Conservation (phyloP, 2,797 vertebrate species). For the Argyrosomus regius region DNA sequence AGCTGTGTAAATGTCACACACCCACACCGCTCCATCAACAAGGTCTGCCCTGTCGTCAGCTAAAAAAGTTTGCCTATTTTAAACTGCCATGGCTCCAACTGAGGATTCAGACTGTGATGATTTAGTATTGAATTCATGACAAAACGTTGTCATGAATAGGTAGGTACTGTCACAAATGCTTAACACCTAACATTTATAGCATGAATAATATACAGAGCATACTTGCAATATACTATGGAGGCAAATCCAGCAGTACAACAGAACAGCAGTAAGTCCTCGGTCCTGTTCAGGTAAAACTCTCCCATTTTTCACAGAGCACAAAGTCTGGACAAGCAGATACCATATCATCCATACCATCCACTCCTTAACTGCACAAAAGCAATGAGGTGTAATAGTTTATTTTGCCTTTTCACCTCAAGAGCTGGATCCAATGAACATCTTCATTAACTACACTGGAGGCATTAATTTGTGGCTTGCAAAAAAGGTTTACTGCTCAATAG, state of each 20-base stretch:
- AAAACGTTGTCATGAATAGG: too few relatives aligned
- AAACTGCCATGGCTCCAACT: background rate
- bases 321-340: slow-evolving; percentile 30
- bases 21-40: slow-evolving; percentile 44
- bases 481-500: slow-evolving; percentile 7
- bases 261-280: slow-evolving; percentile 17
- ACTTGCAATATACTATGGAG: background rate
- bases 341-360: slow-evolving; percentile 28
- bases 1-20: slow-evolving; percentile 64
- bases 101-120: slow-evolving; percentile 8
- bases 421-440: slow-evolving; percentile 50
- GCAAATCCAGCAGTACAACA: slow-evolving; percentile 23
- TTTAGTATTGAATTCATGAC: slow-evolving; percentile 2
- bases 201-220: background rate
- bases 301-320: slow-evolving; percentile 36
- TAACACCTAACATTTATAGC: background rate
- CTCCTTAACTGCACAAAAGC: slow-evolving; percentile 46
- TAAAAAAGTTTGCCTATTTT: slow-evolving; percentile 21
- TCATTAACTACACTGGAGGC: slow-evolving; percentile 43
- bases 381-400: slow-evolving; percentile 46
- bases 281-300: slow-evolving; percentile 30
- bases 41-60: slow-evolving; percentile 30
- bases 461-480: slow-evolving; percentile 33
- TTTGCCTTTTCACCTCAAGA: slow-evolving; percentile 44
- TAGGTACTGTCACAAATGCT: background rate